Evolutionary conservation across 1,140 invertebrate species (phyloP).

Genomic region (Acromyrmex heyeri): DNA sequence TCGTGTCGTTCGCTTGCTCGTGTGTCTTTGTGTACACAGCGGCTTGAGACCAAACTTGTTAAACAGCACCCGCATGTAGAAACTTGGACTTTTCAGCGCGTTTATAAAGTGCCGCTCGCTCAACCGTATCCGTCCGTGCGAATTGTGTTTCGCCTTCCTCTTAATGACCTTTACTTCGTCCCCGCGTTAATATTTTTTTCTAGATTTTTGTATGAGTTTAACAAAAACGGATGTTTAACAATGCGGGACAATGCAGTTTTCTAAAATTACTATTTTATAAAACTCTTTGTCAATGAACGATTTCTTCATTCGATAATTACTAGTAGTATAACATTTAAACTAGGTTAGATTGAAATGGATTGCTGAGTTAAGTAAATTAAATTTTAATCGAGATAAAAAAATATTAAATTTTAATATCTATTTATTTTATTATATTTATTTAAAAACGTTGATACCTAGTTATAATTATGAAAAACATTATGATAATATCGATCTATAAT

Average conservation of each 20-base stretch:
- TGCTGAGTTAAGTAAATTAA: not conserved
- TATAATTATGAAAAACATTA: not conserved
- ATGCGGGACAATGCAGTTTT: slow-evolving; percentile 15
- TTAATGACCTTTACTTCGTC: slow-evolving; percentile 34
- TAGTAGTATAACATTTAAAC: slow-evolving; percentile 3
- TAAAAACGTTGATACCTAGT: not conserved
- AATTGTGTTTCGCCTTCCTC: slow-evolving; percentile 43
- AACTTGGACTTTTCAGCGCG: slow-evolving; percentile 59
- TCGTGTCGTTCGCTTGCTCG: not conserved
- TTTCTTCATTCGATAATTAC: not conserved
- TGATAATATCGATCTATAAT: not conserved
- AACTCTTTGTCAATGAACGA: not conserved
- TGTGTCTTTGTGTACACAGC: slow-evolving; percentile 16
- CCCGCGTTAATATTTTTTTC: slow-evolving; percentile 37
- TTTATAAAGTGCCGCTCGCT: slow-evolving; percentile 50
- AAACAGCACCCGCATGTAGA: slow-evolving; percentile 63
- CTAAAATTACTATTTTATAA: not conserved
- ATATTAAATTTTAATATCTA: not conserved
- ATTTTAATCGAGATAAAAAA: slow-evolving; percentile 9
- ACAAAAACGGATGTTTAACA: slow-evolving; percentile 29
- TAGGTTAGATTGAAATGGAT: not conserved
- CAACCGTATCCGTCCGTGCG: slow-evolving; percentile 7
- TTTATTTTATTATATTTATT: not conserved
- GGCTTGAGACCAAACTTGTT: slow-evolving; percentile 62
- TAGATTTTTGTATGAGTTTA: not conserved